Evolutionary conservation across 1,140 invertebrate species (phyloP).

Genomic region (Ceratina australensis): DNA sequence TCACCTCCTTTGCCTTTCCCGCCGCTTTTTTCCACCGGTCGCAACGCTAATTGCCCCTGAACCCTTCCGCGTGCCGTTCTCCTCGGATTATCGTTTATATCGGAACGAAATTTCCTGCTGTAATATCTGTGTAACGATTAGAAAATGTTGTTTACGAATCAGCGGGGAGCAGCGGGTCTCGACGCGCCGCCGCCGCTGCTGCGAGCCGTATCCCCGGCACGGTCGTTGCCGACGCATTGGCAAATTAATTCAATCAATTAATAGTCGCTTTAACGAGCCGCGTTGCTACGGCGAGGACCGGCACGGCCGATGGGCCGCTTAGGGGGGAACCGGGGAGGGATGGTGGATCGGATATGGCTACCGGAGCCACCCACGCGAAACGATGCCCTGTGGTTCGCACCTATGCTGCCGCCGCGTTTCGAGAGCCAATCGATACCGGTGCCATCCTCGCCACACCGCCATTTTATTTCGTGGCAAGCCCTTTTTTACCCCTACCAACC

Average conservation of each 20-base stretch:
- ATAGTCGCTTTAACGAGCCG: constrained; percentile 64
- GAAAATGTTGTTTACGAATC: too few species aligned
- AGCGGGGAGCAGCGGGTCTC: too few species aligned
- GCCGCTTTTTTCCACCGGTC: background rate
- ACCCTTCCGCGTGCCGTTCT: background rate
- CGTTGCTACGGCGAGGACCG: background rate
- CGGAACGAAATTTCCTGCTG: background rate
- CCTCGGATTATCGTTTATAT: too few species aligned
- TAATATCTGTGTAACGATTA: too few species aligned
- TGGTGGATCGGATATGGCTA: too few species aligned
- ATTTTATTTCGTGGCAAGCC: constrained; percentile 71
- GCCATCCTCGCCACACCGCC: constrained; percentile 66
- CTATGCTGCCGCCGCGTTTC: constrained; percentile 42
- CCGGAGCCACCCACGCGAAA: constrained; percentile 41
- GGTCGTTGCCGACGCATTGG: constrained; percentile 47
- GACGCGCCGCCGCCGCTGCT: too few species aligned
- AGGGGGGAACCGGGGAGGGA: constrained; percentile 7
- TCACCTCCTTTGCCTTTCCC: background rate
- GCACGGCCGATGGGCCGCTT: too few species aligned
- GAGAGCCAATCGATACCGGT: constrained; percentile 71
- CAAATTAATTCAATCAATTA: constrained; percentile 73
- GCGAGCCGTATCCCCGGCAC: constrained; percentile 23
- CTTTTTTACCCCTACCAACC: constrained; percentile 8
- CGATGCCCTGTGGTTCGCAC: constrained; percentile 52
- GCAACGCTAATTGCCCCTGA: background rate